Percentiles rank a stretch among this genome's conserved stretches.
These are phyloP conservation scores for Pedetes capensis DNA, from an alignment of 2,113 vertebrate species.

Conservation along the genomic window DNA sequence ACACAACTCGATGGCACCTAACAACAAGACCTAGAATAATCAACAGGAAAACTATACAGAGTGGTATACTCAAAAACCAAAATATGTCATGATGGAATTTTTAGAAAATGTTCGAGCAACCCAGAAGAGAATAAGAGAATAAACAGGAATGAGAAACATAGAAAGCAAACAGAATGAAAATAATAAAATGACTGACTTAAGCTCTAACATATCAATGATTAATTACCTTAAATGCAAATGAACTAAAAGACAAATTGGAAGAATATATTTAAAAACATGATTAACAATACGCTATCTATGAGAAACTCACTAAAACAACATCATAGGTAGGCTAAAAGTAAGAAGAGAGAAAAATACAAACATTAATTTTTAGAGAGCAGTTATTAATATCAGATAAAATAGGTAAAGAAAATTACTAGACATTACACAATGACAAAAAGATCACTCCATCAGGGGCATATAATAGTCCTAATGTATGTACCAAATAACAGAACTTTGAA, in stretches of 20 bases:
- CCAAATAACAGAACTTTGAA: neutral
- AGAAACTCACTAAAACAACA: neutral
- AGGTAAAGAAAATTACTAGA: neutral
- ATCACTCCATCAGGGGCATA: neutral
- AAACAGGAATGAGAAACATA: neutral
- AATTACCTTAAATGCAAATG: neutral
- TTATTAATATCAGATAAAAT: neutral
- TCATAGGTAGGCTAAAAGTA: neutral
- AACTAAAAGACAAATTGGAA: neutral
- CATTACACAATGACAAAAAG: neutral
- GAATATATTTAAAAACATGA: neutral
- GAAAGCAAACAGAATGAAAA: neutral
- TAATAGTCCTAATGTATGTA: neutral
- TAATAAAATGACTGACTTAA: neutral
- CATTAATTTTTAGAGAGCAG: neutral
- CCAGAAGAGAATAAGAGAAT: neutral
- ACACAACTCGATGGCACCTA: too few species aligned
- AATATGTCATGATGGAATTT: neutral
- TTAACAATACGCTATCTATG: too few species aligned
- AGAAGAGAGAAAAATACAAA: neutral
- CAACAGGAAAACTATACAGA: neutral
- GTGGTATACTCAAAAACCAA: neutral
- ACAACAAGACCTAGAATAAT: neutral
- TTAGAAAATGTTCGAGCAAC: neutral
- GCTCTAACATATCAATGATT: neutral